Evolutionary conservation across 2,113 vertebrate species (phyloP), one percentile per base, ranked within the genome.

Genomic region (Lagenorhynchus albirostris): DNA sequence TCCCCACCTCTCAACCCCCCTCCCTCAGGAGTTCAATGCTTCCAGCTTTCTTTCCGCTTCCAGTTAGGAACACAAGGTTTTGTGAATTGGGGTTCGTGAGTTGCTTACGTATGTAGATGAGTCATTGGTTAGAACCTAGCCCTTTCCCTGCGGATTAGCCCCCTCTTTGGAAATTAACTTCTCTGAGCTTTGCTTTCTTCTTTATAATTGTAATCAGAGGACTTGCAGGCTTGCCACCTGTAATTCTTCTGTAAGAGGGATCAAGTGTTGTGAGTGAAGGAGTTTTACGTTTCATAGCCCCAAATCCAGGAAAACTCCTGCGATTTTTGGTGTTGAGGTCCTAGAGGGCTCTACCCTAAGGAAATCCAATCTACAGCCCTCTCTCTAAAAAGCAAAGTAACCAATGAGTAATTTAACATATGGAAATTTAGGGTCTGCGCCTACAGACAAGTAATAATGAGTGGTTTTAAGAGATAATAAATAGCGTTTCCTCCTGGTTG

Each of bases 91-190:
- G 38, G 62, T 3, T n/a, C 7, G 7, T 21, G 38, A 55, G 47
- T n/a, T 68, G 13, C 88, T 95, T 65, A 18, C 12, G 18, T 21
- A 26, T 55, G 26, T 23, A 36, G 74, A 47, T 12, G 41, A 8
- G 17, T 50, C 58, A 6, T 23, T 15, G 13, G 18, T 67, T 53
- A 73, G 88, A 88, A 83, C 50, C 41, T 62, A 21, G 73, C 33
- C 29, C 25, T 31, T 68, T 23, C 33, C 77, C 44, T 2, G 1
- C 10, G 58, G 33, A 33, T 70, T 53, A 41, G n/a, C 60, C 13
- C 23, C 14, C n/a, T 74, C 67, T n/a, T 31, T 76, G 83, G 86
- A 93, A 96, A 84, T 90, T 70, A 74, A 82, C 36, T 76, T 91
- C 70, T 65, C 53, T 31, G 88, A 53, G 73, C 29, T 76, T 76